A percentile compares a stretch with the other conserved stretches of the same genome.
Conservation (phyloP, 2,888 invertebrate genomes). For the Anorthoa munda region DNA sequence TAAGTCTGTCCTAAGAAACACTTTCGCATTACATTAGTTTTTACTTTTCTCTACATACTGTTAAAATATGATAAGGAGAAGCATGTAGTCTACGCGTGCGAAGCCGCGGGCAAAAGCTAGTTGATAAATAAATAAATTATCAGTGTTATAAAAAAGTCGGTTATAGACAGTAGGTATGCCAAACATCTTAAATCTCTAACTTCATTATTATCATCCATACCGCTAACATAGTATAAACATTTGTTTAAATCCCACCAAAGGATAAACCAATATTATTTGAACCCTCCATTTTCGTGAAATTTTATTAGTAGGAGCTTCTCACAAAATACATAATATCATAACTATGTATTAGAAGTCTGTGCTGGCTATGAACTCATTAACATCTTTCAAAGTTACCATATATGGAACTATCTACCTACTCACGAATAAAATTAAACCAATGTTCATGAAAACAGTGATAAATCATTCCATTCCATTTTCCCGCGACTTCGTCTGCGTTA, state of each 20-base stretch:
- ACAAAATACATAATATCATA: neutral
- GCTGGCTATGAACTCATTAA: neutral
- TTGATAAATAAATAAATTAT: too few species aligned
- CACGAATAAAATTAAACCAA: neutral
- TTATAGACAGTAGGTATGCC: too few species aligned
- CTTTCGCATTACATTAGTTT: too few species aligned
- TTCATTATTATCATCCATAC: neutral
- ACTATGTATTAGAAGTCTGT: neutral
- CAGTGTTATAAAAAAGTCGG: neutral
- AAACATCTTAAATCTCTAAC: neutral
- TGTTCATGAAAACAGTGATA: too few species aligned
- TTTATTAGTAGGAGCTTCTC: neutral
- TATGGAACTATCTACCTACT: neutral
- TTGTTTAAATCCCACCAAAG: neutral
- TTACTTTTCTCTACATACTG: too few species aligned
- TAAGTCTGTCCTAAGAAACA: too few species aligned
- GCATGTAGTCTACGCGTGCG: too few species aligned
- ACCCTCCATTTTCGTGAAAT: conserved; percentile 4
- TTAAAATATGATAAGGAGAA: too few species aligned
- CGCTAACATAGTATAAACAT: neutral
- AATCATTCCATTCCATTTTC: too few species aligned
- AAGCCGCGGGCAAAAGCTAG: too few species aligned
- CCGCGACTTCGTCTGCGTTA: too few species aligned
- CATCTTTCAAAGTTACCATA: neutral
- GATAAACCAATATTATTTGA: conserved; percentile 18